Evolutionary conservation across 2,888 invertebrate species (phyloP).

Genomic region (Dromius quadrimaculatus): DNA sequence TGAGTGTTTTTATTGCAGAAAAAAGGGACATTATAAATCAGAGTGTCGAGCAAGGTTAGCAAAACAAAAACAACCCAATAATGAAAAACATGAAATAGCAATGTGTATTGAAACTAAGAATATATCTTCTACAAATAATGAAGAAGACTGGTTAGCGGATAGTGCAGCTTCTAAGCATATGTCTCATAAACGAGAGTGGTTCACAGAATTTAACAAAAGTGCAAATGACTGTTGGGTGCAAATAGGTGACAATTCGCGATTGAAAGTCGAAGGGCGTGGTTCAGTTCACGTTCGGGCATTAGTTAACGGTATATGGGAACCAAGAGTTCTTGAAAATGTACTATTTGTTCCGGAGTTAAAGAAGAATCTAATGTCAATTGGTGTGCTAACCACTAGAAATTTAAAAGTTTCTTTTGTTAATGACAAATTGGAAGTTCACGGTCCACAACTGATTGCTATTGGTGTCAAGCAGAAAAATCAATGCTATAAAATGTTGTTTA

Average conservation of each 20-base stretch:
- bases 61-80: conserved; percentile 14
- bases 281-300: conserved; percentile 56
- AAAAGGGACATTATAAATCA: conserved; percentile 12
- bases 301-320: conserved; percentile 56
- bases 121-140: conserved; percentile 1
- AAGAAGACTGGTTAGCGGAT: conserved; percentile 1
- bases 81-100: not conserved
- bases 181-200: no score
- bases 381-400: no score
- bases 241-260: conserved; percentile 55
- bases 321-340: conserved; percentile 55
- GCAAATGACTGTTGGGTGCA: conserved; percentile 23
- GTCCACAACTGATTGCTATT: no score
- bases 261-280: conserved; percentile 57
- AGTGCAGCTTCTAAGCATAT: conserved; percentile 5
- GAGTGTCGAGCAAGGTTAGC: conserved; percentile 6
- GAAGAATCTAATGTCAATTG: conserved; percentile 61
- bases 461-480: no score
- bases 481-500: no score
- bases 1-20: conserved; percentile 24
- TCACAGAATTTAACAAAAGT: no score
- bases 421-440: no score
- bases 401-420: no score
- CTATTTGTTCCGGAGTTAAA: conserved; percentile 59
- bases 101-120: conserved; percentile 15